These are phyloP conservation scores for Onychostoma macrolepis DNA, from an alignment of 2,113 vertebrate genomes.

Conservation along the genomic window DNA sequence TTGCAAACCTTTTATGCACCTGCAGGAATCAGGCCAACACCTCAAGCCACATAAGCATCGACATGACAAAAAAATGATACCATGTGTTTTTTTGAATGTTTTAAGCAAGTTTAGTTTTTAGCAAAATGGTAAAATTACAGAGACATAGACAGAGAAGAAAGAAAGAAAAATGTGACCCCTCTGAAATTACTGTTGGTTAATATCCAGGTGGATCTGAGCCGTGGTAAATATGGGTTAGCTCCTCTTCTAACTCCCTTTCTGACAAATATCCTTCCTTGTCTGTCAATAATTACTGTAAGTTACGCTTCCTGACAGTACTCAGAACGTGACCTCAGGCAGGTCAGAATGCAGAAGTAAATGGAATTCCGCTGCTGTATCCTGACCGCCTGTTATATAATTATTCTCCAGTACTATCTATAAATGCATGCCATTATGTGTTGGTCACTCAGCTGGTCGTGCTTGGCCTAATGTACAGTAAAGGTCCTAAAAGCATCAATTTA, in stretches of 20 bases:
- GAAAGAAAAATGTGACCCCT: background rate
- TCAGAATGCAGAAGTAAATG: conserved; percentile 26
- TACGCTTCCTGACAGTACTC: background rate
- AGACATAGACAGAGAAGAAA: background rate
- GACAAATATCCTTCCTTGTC: conserved; percentile 18
- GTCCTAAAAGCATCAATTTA: background rate
- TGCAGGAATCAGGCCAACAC: conserved; percentile 11
- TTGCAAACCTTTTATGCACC: background rate
- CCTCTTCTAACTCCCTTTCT: background rate
- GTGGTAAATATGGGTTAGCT: background rate
- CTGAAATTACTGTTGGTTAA: background rate
- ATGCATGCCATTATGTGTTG: background rate
- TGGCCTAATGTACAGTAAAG: background rate
- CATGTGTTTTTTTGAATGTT: background rate
- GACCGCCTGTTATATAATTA: background rate
- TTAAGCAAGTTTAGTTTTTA: background rate
- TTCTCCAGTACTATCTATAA: background rate
- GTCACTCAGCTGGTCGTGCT: background rate
- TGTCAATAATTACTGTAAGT: conserved; percentile 18
- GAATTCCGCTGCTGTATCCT: conserved; percentile 13
- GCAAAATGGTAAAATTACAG: background rate
- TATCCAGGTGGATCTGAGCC: background rate
- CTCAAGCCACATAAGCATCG: background rate
- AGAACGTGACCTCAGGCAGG: conserved; percentile 22
- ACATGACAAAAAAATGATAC: background rate